Base-by-base conservation (phyloP, 2,113 vertebrate genomes). In the Cinclus mexicanus region DNA sequence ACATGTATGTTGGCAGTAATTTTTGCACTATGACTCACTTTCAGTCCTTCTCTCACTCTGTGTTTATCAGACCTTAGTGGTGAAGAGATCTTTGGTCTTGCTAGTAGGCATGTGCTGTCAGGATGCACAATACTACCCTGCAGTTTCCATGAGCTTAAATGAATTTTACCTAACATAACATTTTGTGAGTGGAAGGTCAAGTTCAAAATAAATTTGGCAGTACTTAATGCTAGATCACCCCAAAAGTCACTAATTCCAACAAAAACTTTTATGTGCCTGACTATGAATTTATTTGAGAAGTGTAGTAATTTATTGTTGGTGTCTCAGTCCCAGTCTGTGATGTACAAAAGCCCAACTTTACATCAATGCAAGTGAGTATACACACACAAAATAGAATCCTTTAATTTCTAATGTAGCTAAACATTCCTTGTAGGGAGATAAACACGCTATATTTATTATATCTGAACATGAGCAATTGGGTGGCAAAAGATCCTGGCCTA, bases 121-220 rank as follows among this genome's bases (percentile, higher is more conserved):
- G 52, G 22, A 31, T 67, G 52, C n/a, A 75, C 7, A 17, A 24
- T 25, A 71, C 10, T 50, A n/a, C 9, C 37, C 17, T n/a, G 41
- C 9, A 64, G 14, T 44, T 79, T 79, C 53, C 10, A 35, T 2
- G 0, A 4, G 12, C 42, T 82, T 78, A 28, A 64, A 76, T 33
- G 5, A 4, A 18, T 49, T 83, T 85, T 84, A 7, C 10, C 7
- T 41, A 56, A 60, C 0, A 0, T 7, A 79, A 47, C 0, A 0
- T 10, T 59, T 37, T 16, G 3, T 26, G 28, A 68, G 11, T 52
- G 24, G n/a, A 87, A 87, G 17, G 35, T 5, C 31, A 67, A 87
- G 11, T 20, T 39, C 16, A 82, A 82, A 78, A 44, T n/a, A 53
- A 68, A 75, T 26, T 47, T 42, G 14, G 1, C 7, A 79, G 5